phyloP scores from a whole-genome alignment of 2,113 vertebrate genomes.

The Platycercus adscitus region DNA sequence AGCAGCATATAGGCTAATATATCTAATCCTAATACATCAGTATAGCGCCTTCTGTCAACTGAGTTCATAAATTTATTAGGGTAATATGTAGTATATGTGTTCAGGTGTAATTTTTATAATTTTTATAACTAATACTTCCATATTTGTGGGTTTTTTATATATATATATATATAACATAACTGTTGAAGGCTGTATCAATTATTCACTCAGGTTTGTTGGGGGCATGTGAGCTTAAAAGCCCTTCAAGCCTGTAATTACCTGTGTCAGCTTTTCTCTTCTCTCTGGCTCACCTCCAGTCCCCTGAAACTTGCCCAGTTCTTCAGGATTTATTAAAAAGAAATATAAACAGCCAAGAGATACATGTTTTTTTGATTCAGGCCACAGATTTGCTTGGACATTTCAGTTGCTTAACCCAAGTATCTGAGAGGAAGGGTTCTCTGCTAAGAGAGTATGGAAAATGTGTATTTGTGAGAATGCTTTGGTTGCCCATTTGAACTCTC shows the following conservation, averaged over 20 bases:
- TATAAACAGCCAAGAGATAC: not conserved
- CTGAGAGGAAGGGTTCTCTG: not conserved
- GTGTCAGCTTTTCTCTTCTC: not conserved
- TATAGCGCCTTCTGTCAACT: not conserved
- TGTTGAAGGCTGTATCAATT: not conserved
- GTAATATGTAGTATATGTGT: not conserved
- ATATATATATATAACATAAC: not conserved
- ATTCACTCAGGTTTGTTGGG: not conserved
- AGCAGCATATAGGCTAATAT: not conserved
- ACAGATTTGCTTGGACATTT: not conserved
- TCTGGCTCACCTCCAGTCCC: not conserved
- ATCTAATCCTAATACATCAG: not conserved
- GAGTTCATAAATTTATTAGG: not conserved
- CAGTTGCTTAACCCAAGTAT: not conserved
- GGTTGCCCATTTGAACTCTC: not conserved
- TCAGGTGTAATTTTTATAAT: not conserved
- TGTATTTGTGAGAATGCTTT: not conserved
- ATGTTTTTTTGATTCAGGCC: not conserved
- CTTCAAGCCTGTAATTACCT: not conserved
- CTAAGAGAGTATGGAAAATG: not conserved
- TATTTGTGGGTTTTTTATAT: not conserved
- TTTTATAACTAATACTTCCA: not conserved
- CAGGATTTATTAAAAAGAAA: slow-evolving; percentile 19
- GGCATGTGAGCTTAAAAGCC: not conserved
- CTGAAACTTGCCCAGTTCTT: not conserved